Evolutionary conservation across 1,140 invertebrate species (phyloP).

Genomic region (Drosophila lacteicornis): DNA sequence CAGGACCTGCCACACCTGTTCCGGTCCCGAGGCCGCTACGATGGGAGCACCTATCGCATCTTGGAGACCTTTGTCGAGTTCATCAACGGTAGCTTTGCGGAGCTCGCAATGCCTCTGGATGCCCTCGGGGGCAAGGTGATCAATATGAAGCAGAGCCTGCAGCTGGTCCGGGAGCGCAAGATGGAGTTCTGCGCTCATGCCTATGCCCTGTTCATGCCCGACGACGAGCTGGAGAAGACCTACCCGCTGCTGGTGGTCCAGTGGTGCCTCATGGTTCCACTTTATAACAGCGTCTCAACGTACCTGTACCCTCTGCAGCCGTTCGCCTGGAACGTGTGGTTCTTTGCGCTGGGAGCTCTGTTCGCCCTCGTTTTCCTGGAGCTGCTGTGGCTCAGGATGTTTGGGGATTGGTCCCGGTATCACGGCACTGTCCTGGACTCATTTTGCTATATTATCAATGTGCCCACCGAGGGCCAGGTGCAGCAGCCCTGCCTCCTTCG

Average conservation of each 20-base stretch:
- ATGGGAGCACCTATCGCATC: constrained; percentile 71
- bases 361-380: constrained; percentile 46
- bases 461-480: constrained; percentile 51
- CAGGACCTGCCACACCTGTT: constrained; percentile 72
- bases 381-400: constrained; percentile 49
- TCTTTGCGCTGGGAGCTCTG: constrained; percentile 53
- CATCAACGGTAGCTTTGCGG: constrained; percentile 64
- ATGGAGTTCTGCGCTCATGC: constrained; percentile 73
- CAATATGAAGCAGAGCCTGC: constrained; percentile 67
- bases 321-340: constrained; percentile 65
- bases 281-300: constrained; percentile 68
- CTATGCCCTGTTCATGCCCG: constrained; percentile 71
- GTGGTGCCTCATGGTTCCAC: constrained; percentile 78
- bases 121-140: constrained; percentile 57
- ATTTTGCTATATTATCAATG: constrained; percentile 71
- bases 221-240: constrained; percentile 66
- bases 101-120: constrained; percentile 47
- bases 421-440: constrained; percentile 34
- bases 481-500: constrained; percentile 49
- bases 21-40: constrained; percentile 16
- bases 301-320: constrained; percentile 68
- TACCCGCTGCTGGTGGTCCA: constrained; percentile 73
- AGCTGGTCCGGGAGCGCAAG: constrained; percentile 56
- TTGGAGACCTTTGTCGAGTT: constrained; percentile 62
- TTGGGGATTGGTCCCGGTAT: not conserved